Conservation (phyloP, 2,888 invertebrate species). For the Allacma fusca region DNA sequence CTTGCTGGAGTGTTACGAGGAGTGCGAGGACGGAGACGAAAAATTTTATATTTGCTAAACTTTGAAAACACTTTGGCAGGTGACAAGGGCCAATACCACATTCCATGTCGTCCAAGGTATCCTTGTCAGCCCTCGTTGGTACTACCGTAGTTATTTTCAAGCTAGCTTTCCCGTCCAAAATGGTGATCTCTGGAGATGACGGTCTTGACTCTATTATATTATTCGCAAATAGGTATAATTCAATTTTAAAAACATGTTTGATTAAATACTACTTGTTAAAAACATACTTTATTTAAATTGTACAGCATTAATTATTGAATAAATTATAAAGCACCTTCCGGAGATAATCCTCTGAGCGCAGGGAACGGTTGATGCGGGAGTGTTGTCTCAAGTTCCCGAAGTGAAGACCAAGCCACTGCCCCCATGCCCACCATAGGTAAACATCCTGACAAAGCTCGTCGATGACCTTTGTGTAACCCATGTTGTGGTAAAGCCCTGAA, state of each 20-base stretch:
- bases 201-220: slow-evolving; percentile 43
- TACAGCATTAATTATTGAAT: no score
- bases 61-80: slow-evolving; percentile 79
- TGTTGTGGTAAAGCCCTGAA: slow-evolving; percentile 46
- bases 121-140: slow-evolving; percentile 5
- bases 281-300: no score
- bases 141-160: slow-evolving; percentile 51
- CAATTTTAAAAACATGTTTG: background rate
- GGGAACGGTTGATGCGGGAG: slow-evolving; percentile 34
- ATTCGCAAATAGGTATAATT: no score
- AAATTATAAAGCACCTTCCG: slow-evolving; percentile 50
- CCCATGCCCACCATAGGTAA: slow-evolving; percentile 61
- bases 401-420: slow-evolving; percentile 61
- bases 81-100: slow-evolving; percentile 89
- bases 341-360: slow-evolving; percentile 56
- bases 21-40: slow-evolving; percentile 88
- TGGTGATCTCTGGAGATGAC: slow-evolving; percentile 54
- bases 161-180: slow-evolving; percentile 41
- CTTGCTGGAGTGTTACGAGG: slow-evolving; percentile 89
- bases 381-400: slow-evolving; percentile 57
- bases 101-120: slow-evolving; percentile 73
- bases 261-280: background rate
- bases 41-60: slow-evolving; percentile 85
- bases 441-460: slow-evolving; percentile 59
- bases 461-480: slow-evolving; percentile 53